phyloP scores from a whole-genome alignment of 2,797 vertebrate genomes.

The Coendou prehensilis region DNA sequence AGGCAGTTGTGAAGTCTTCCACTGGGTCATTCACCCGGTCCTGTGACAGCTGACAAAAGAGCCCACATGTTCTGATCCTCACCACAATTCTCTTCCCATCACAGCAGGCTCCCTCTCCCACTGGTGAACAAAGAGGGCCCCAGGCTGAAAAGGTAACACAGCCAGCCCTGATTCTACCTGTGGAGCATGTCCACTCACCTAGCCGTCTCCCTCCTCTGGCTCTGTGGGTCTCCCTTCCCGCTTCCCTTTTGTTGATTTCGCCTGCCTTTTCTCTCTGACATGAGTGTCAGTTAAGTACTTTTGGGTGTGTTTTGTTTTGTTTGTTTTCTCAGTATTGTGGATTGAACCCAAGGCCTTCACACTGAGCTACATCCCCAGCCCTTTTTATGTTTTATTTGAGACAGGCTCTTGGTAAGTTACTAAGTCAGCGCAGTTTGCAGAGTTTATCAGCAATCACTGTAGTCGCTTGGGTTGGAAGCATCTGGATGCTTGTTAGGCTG shows the following conservation, averaged over 20 bases:
- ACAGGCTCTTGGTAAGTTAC: neutral
- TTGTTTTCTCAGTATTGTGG: neutral
- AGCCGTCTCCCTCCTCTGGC: neutral
- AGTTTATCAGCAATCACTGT: neutral
- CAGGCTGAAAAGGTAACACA: neutral
- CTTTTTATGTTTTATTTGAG: neutral
- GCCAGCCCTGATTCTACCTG: neutral
- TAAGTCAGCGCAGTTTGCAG: neutral
- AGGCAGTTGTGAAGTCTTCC: neutral
- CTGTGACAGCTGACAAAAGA: neutral
- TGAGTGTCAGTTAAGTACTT: neutral
- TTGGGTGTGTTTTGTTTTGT: neutral
- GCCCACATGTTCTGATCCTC: neutral
- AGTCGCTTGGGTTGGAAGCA: neutral
- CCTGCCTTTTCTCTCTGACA: slow-evolving; percentile 8
- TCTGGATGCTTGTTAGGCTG: neutral
- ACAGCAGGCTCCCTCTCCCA: neutral
- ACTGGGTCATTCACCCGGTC: neutral
- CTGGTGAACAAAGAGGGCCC: neutral
- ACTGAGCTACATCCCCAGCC: neutral
- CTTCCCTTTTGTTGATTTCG: neutral
- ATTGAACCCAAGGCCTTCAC: neutral
- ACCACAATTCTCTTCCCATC: neutral
- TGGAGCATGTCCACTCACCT: neutral
- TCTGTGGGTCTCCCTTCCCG: neutral